These are phyloP conservation scores for Gari tellinella DNA, from an alignment of 2,888 invertebrate species.

Conservation along the genomic window DNA sequence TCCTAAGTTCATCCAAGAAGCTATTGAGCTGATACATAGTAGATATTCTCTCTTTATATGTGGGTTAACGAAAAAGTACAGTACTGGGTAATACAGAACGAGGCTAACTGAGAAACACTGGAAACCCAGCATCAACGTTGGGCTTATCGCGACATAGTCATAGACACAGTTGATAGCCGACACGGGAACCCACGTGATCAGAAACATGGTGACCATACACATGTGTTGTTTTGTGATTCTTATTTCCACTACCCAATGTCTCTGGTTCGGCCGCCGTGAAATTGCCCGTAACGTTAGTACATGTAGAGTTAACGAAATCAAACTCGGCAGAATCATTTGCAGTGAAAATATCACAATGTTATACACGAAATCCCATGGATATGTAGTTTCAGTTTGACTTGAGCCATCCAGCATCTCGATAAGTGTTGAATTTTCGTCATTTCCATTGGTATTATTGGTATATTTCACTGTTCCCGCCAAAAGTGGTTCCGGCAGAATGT, in stretches of 20 bases:
- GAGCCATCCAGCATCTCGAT: not conserved
- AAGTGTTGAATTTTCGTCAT: too few species aligned
- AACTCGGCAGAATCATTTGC: not conserved
- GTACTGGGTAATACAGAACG: constrained; percentile 5
- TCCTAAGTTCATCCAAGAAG: too few species aligned
- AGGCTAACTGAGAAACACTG: constrained; percentile 1
- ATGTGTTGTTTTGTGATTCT: constrained; percentile 41
- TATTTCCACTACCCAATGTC: constrained; percentile 42
- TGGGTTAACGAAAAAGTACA: constrained; percentile 3
- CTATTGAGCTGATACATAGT: too few species aligned
- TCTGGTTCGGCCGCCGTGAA: constrained; percentile 33
- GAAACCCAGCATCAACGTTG: not conserved
- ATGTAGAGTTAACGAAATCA: constrained; percentile 17
- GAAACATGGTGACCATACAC: constrained; percentile 13
- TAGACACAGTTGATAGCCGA: not conserved
- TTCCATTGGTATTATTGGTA: too few species aligned
- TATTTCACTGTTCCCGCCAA: too few species aligned
- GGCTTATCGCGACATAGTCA: not conserved
- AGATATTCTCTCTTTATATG: constrained; percentile 4
- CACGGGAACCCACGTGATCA: constrained; percentile 24
- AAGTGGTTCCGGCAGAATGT: not conserved
- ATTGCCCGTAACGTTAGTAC: constrained; percentile 13
- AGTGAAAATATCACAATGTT: constrained; percentile 1
- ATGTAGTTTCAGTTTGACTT: not conserved
- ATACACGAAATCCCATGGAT: not conserved